Base-by-base conservation (phyloP, 2,888 invertebrate species). In the Pogonocherus hispidulus region DNA sequence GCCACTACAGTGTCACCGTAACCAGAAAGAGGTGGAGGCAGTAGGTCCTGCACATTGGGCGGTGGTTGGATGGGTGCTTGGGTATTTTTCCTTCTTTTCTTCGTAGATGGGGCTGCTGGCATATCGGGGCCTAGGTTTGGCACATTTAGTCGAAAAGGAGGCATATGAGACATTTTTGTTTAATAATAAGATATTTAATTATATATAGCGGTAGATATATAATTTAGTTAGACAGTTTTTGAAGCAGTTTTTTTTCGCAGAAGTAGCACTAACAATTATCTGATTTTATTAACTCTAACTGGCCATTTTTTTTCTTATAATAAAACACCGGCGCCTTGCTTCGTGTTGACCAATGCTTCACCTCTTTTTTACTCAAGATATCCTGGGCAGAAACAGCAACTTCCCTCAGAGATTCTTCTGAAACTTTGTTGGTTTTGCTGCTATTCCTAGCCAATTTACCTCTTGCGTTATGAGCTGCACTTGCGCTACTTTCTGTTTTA, bases 1-100 rank as follows among this genome's bases (percentile, higher is more conserved):
- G 97, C 97, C 70, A 96, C 93, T 82, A 97, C 95, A 68, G 96
- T 97, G 83, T 97, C 97, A 37, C 96, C 96, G 86, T 94, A 96
- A 76, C 95, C 95, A 51, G 94, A 92, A 80, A 95, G 88, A 1
- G 92, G 91, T 22, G 96, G 96, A 49, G 96, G 96, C 52, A 96
- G 94, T 78, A 95, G 89, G 72, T 96, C 86, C 54, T 73, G 92
- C 79, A 91, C 93, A 81, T 90, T 91, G 67, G 92, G 93, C 65
- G 91, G 92, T 75, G 90, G 91, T 74, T 87, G 89, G 70, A 87
- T 88, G 66, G 91, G 91, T 78, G 91, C 91, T 76, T 92, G 91
- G 81, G 90, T 88, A 76, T 88, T 89, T 78, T 94, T 93, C 88
- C 95, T 92, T 80, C 95, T 90, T 86, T 96, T 96, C 86, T 96